phyloP scores from a whole-genome alignment of 2,113 vertebrate species.

The Rhinopomastus cyanomelas region DNA sequence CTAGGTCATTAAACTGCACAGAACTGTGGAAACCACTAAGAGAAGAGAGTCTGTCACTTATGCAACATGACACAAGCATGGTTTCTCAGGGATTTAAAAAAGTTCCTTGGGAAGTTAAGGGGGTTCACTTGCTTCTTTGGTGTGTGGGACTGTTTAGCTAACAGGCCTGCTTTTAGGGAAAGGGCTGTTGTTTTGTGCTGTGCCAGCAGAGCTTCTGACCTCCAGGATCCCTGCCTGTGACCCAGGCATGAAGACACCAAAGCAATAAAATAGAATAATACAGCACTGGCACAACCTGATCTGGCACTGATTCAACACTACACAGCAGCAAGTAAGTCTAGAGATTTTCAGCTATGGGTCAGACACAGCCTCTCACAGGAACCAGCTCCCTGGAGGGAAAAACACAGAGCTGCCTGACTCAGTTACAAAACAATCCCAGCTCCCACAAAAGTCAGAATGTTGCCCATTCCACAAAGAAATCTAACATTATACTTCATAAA shows the following conservation, averaged over 20 bases:
- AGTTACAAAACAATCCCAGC: not conserved
- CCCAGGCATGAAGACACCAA: not conserved
- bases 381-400: not conserved
- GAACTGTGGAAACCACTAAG: conserved; percentile 47
- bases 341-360: not conserved
- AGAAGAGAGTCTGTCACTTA: not conserved
- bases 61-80: not conserved
- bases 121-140: not conserved
- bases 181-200: not conserved
- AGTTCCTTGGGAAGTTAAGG: not conserved
- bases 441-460: not conserved
- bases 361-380: not conserved
- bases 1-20: conserved; percentile 28
- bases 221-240: not conserved
- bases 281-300: not conserved
- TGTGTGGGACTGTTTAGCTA: not conserved
- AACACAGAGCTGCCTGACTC: not conserved
- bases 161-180: not conserved
- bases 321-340: not conserved
- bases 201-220: not conserved
- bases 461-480: not conserved
- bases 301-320: not conserved
- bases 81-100: conserved; percentile 5
- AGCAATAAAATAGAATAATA: not conserved
- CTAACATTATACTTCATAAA: not conserved